Evolutionary conservation across 2,797 vertebrate species (phyloP), one percentile per base, ranked within the genome.

Genomic region (Pachyuromys duprasi): DNA sequence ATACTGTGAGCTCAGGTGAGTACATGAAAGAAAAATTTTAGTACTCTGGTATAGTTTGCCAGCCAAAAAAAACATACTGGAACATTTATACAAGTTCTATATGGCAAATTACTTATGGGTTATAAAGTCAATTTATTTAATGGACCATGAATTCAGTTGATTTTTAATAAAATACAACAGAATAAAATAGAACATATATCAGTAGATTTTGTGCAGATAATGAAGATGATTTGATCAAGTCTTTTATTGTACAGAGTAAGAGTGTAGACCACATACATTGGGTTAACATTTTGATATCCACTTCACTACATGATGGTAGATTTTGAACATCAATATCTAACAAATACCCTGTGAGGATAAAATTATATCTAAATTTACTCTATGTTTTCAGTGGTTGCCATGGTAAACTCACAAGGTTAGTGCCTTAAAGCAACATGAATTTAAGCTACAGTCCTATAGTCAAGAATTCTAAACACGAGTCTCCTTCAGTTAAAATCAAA

Each of bases 101-200:
- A 62, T 91, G 90, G 89, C 24, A 96, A 91, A 95, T 95, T 75
- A 96, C 75, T 93, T 60, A 17, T 33, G 28, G n/a, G 26, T 96
- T 79, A 95, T 93, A 95, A 94, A 95, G 83, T 92, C 92, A 92
- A 75, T 96, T 95, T 95, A 84, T 95, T 91, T 95, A 96, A 96
- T 96, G 62, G 28, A 18, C 60, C 76, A 72, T 90, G 55, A 95
- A 96, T 91, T 95, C 55, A 94, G 93, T 26, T 83, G 80, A 92
- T 86, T 93, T 95, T 96, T 97, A 96, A 95, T 93, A 83, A 94
- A 96, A 90, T 93, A 42, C 15, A 95, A 91, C 76, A 89, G 24
- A 84, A 95, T 70, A 81, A 57, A 67, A 94, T 69, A 78, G 49
- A 91, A 76, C 86, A 55, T 49, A 76, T 31, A 87, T 94, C 55